These are phyloP conservation scores for Tigriopus japonicus DNA, from an alignment of 1,140 invertebrate species.

Conservation along the genomic window DNA sequence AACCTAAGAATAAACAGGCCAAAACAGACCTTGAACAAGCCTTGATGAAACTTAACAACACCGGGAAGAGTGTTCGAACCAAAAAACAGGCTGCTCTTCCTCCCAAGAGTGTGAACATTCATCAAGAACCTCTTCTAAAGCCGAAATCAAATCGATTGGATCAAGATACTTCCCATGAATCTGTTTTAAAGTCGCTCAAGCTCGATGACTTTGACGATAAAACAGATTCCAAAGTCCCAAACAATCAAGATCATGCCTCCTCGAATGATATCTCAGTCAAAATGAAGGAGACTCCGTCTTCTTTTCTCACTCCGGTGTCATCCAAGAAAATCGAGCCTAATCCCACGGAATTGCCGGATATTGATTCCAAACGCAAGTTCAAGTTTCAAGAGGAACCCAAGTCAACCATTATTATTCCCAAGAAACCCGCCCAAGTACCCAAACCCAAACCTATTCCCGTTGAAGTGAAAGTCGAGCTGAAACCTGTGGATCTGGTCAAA, in stretches of 20 bases:
- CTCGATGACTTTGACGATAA: not conserved
- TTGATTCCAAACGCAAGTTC: no score
- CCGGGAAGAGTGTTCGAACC: not conserved
- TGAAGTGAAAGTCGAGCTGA: not conserved
- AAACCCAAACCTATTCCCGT: not conserved
- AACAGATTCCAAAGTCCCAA: not conserved
- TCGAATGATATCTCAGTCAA: constrained; percentile 16
- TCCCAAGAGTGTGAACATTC: not conserved
- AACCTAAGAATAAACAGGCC: constrained; percentile 46
- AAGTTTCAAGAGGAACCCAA: not conserved
- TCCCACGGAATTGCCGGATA: no score
- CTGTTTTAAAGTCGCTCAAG: not conserved
- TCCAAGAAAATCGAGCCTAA: no score
- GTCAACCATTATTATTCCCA: not conserved
- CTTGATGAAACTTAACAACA: constrained; percentile 29
- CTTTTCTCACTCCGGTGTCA: not conserved
- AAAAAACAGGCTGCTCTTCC: constrained; percentile 1
- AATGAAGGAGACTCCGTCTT: constrained; percentile 17
- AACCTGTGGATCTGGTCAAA: constrained; percentile 7
- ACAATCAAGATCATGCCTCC: not conserved
- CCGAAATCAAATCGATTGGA: constrained; percentile 16
- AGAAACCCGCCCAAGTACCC: not conserved
- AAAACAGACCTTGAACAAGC: constrained; percentile 36
- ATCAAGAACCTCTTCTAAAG: constrained; percentile 13
- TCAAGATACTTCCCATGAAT: not conserved